Conservation (phyloP, 2,888 invertebrate genomes). For the Lepidocyrtinus sp. region DNA sequence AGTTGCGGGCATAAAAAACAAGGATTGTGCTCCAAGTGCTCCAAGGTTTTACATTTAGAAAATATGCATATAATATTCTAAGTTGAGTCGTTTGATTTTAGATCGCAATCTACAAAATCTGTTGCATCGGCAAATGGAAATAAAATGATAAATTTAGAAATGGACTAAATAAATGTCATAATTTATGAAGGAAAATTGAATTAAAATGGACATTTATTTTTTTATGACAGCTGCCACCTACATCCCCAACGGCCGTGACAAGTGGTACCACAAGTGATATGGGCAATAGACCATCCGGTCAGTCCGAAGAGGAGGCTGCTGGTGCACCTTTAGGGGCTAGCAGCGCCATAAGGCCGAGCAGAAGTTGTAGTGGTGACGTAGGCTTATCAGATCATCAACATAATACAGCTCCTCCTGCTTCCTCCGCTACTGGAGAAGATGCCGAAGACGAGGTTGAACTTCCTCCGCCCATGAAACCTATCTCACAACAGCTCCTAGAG, state of each 20-base stretch:
- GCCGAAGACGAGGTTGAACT: slow-evolving; percentile 86
- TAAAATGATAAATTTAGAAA: slow-evolving; percentile 21
- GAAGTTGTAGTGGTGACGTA: slow-evolving; percentile 65
- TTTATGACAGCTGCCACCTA: slow-evolving; percentile 72
- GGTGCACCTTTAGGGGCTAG: slow-evolving; percentile 69
- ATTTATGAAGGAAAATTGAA: background rate
- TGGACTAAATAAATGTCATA: slow-evolving; percentile 16
- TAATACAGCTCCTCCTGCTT: slow-evolving; percentile 26
- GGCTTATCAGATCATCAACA: slow-evolving; percentile 45
- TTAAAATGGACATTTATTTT: slow-evolving; percentile 62
- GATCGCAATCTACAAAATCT: too few species aligned
- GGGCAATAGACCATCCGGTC: slow-evolving; percentile 74
- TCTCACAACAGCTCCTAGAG: slow-evolving; percentile 80
- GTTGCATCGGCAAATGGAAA: background rate
- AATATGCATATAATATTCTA: too few species aligned
- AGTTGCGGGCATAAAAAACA: slow-evolving; percentile 11
- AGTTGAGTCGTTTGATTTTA: too few species aligned
- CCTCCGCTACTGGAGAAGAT: slow-evolving; percentile 77
- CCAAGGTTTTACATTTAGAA: slow-evolving; percentile 39
- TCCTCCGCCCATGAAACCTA: slow-evolving; percentile 97
- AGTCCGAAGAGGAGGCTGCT: slow-evolving; percentile 72
- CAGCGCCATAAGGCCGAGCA: slow-evolving; percentile 61
- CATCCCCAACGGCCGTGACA: slow-evolving; percentile 65
- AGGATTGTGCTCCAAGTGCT: slow-evolving; percentile 28
- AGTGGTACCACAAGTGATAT: slow-evolving; percentile 73